Conservation (phyloP, 1,140 invertebrate species). For the Argopecten irradians region DNA sequence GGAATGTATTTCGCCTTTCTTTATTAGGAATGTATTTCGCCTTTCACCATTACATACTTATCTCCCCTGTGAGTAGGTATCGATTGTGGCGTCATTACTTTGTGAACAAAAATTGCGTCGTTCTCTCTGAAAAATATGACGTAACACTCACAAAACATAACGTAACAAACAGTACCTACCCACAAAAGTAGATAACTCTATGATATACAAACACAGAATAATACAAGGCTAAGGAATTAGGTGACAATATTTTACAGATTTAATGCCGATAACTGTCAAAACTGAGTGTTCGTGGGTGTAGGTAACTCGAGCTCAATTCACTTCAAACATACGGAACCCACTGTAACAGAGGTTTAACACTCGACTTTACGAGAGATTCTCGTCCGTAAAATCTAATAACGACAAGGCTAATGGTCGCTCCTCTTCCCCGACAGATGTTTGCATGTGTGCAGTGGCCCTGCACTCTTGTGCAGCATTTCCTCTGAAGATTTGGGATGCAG, state of each 20-base stretch:
- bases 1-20: too few relatives aligned
- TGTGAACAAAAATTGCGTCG: too few relatives aligned
- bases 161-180: too few relatives aligned
- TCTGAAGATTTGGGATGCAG: not conserved
- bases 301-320: not conserved
- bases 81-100: too few relatives aligned
- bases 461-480: not conserved
- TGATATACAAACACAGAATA: too few relatives aligned
- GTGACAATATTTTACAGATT: not conserved
- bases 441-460: not conserved
- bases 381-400: conserved; percentile 17
- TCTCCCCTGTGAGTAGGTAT: too few relatives aligned
- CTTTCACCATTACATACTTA: too few relatives aligned
- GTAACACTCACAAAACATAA: too few relatives aligned
- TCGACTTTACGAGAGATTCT: not conserved
- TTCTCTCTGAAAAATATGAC: too few relatives aligned
- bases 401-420: not conserved
- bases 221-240: too few relatives aligned
- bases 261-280: not conserved
- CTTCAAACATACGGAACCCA: not conserved
- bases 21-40: too few relatives aligned
- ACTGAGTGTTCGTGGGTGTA: not conserved
- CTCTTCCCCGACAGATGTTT: not conserved
- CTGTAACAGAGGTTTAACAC: not conserved
- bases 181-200: too few relatives aligned